Percentiles rank a stretch among this genome's conserved stretches.
These are phyloP conservation scores for Menidia menidia DNA, from an alignment of 2,797 vertebrate species.

Conservation along the genomic window DNA sequence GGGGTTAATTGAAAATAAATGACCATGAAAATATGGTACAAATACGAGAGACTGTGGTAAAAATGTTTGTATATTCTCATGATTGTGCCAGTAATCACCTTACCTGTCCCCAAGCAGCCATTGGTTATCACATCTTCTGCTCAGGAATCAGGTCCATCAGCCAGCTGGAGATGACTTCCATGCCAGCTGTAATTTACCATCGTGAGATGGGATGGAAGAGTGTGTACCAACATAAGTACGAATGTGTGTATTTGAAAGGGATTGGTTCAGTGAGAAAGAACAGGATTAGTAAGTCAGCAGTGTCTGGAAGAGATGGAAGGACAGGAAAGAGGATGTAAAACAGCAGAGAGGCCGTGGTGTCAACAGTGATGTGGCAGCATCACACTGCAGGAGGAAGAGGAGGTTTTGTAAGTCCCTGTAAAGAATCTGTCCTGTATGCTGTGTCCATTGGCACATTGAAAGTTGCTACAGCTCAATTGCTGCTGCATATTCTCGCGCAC, in stretches of 20 bases:
- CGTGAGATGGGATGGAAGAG: conserved; percentile 36
- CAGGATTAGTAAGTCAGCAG: conserved; percentile 22
- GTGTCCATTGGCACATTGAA: conserved; percentile 37
- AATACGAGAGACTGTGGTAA: background rate
- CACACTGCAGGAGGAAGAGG: conserved; percentile 23
- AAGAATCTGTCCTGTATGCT: background rate
- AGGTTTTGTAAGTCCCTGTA: conserved; percentile 20
- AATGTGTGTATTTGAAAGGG: conserved; percentile 32
- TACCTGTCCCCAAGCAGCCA: conserved; percentile 40
- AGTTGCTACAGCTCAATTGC: conserved; percentile 54
- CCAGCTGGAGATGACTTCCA: conserved; percentile 69
- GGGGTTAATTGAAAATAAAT: too few species aligned
- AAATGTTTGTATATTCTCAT: background rate
- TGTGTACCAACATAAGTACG: conserved; percentile 13
- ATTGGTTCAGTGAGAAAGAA: conserved; percentile 28
- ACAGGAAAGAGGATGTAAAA: background rate
- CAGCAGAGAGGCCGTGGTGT: background rate
- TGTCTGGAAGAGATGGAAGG: conserved; percentile 17
- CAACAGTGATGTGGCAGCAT: conserved; percentile 2
- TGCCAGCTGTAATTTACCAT: conserved; percentile 66
- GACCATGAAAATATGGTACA: background rate
- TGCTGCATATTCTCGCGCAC: conserved; percentile 19
- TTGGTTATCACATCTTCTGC: conserved; percentile 65
- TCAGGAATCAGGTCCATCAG: conserved; percentile 71
- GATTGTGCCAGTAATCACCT: conserved; percentile 36